These are phyloP conservation scores for Cyprinodon diabolis DNA, from an alignment of 2,797 vertebrate genomes.

Conservation along the genomic window DNA sequence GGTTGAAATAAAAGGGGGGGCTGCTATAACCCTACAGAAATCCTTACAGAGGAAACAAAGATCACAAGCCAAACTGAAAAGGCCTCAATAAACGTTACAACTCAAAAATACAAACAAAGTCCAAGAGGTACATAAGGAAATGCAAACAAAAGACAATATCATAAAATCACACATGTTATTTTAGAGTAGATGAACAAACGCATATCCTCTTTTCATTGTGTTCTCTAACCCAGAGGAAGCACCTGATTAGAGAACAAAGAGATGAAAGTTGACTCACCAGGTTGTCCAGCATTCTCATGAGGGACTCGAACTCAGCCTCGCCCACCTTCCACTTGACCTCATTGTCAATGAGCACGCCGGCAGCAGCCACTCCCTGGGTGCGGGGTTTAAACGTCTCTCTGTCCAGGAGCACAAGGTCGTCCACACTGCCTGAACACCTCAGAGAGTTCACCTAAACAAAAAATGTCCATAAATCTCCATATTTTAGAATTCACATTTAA, in stretches of 20 bases:
- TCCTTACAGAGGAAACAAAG: conserved; percentile 7
- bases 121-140: conserved; percentile 5
- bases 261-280: conserved; percentile 85
- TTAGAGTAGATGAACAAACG: conserved; percentile 22
- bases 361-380: conserved; percentile 79
- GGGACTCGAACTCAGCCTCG: conserved; percentile 93
- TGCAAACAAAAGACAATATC: not conserved
- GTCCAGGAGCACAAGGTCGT: conserved; percentile 90
- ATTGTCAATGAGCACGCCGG: conserved; percentile 84
- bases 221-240: conserved; percentile 55
- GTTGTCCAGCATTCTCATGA: conserved; percentile 98
- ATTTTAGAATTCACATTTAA: not conserved
- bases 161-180: conserved; percentile 27
- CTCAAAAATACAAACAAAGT: not conserved
- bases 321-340: conserved; percentile 94
- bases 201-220: conserved; percentile 40
- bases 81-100: not conserved
- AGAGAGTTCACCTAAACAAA: conserved; percentile 85
- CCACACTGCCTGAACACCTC: conserved; percentile 85
- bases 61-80: conserved; percentile 1
- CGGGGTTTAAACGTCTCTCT: conserved; percentile 86
- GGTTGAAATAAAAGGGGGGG: conserved; percentile 21
- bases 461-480: not conserved
- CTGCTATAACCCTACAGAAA: conserved; percentile 11
- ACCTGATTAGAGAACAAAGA: conserved; percentile 52